These are phyloP conservation scores for Danio jaintianensis DNA, from an alignment of 2,797 vertebrate species.

Conservation along the genomic window DNA sequence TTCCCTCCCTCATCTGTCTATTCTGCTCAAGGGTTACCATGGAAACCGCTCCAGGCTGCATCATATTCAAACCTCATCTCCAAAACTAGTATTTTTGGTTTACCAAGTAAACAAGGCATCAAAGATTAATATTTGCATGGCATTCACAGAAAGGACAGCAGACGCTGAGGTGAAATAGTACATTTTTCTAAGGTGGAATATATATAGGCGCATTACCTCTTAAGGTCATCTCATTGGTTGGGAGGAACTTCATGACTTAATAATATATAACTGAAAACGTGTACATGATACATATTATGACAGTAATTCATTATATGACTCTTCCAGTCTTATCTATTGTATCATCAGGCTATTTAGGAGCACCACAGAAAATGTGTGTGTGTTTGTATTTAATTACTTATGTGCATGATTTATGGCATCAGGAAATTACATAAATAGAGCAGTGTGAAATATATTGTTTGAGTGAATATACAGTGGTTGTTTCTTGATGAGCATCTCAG, in stretches of 20 bases:
- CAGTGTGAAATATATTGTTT: conserved; percentile 23
- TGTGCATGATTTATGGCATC: conserved; percentile 39
- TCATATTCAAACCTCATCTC: conserved; percentile 59
- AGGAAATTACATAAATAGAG: conserved; percentile 46
- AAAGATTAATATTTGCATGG: conserved; percentile 15
- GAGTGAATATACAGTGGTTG: conserved; percentile 13
- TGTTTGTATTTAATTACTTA: conserved; percentile 24
- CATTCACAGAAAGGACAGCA: conserved; percentile 9
- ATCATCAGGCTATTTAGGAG: conserved; percentile 62
- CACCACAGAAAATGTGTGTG: conserved; percentile 54
- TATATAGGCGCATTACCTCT: neutral
- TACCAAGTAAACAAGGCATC: conserved; percentile 30
- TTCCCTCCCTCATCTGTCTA: conserved; percentile 55
- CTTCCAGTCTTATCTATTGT: conserved; percentile 64
- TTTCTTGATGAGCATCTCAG: conserved; percentile 11
- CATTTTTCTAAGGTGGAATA: neutral
- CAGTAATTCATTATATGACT: conserved; percentile 74
- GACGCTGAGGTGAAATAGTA: neutral
- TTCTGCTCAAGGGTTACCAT: conserved; percentile 72
- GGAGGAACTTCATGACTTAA: neutral
- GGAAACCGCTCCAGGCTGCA: conserved; percentile 69
- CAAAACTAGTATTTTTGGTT: conserved; percentile 31
- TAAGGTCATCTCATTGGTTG: neutral
- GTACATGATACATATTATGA: conserved; percentile 66
- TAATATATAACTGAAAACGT: conserved; percentile 53